phyloP scores from a whole-genome alignment of 2,113 vertebrate species.

The Herpailurus yagouaroundi region DNA sequence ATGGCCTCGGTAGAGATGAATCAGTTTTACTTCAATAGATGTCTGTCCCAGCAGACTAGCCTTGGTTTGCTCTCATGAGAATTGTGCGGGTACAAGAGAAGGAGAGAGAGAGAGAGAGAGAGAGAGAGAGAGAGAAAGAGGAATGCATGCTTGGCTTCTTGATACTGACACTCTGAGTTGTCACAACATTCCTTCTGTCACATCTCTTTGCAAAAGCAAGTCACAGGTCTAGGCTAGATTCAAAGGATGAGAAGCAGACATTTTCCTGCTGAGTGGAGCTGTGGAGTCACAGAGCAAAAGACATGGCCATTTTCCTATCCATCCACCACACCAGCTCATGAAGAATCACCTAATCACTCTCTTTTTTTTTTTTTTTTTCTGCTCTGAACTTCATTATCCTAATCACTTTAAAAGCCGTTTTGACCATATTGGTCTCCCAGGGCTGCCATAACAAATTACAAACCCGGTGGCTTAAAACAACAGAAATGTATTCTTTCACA shows the following conservation, averaged over 20 bases:
- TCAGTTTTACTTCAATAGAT: background rate
- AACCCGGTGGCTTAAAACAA: background rate
- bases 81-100: background rate
- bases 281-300: background rate
- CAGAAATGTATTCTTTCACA: background rate
- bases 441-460: background rate
- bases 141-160: background rate
- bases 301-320: background rate
- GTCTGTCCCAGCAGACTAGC: background rate
- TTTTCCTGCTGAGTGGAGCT: background rate
- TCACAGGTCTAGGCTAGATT: background rate
- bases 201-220: background rate
- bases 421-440: background rate
- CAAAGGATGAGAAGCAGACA: background rate
- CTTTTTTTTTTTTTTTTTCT: too few species aligned
- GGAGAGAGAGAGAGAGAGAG: background rate
- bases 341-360: background rate
- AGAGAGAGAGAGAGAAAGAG: accelerated
- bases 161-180: background rate
- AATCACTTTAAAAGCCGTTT: background rate
- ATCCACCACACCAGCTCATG: background rate
- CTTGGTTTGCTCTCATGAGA: background rate
- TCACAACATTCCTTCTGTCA: background rate
- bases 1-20: background rate
- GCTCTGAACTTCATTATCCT: too few species aligned